Base-by-base conservation (phyloP, 2,888 invertebrate species). In the Dioctria rufipes region DNA sequence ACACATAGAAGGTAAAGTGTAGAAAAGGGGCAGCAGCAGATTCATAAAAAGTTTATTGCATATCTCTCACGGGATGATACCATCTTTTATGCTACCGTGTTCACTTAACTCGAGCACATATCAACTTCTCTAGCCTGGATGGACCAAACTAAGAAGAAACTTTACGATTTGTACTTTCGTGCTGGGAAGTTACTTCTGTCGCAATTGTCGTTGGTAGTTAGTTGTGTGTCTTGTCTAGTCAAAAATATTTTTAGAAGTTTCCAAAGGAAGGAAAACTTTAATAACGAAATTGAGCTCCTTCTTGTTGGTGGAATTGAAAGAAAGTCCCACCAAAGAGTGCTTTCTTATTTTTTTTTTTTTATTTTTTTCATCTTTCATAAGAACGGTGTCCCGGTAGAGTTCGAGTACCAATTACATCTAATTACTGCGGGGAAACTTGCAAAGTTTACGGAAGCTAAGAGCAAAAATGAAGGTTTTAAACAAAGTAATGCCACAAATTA, bases 381-480 rank as follows among this genome's bases (percentile, higher is more conserved):
- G 3, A 67, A 37, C 8, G 39, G 37, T 71, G 37, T 54, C 37
- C n/a, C 43, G 71, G 37, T 71, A 71, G 25, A 25, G 71, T 71
- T 71, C 51, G 71, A 51, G 51, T 51, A 71, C 71, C 71, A 71
- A 71, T 71, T 71, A 71, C 71, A 71, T 71, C 71, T 71, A 71
- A 71, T 71, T 71, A 71, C 71, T 71, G 71, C 54, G 71, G 71
- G 51, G 51, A 46, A 71, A 71, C 71, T 71, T 71, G 37, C 51
- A 25, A 67, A 67, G 46, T 71, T 71, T 71, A 51, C 46, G 54
- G 40, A 71, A 71, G 71, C 54, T 11, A 71, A 11, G 39, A 71
- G 5, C 54, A 46, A 25, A n/a, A 71, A 54, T 54, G 71, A 39
- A 11, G 71, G n/a, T n/a, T 54, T 39, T 9, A 46, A 25, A 51